These are phyloP conservation scores for Nineta flava DNA, from an alignment of 2,888 invertebrate species.

Conservation along the genomic window DNA sequence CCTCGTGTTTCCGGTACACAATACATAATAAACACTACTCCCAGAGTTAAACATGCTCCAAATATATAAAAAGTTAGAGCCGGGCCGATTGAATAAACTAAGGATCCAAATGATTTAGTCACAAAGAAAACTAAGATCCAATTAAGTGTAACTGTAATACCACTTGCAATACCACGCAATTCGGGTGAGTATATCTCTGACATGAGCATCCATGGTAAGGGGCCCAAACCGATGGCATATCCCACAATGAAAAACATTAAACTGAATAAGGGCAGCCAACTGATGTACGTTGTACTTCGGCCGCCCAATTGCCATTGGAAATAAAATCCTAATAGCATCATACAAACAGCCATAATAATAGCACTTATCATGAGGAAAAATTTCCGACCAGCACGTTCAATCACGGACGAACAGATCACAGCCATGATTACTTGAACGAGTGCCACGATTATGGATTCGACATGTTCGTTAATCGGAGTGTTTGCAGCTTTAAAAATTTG, in stretches of 20 bases:
- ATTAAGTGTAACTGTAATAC: constrained; percentile 57
- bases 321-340: constrained; percentile 53
- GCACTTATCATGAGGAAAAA: constrained; percentile 63
- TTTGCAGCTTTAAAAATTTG: constrained; percentile 61
- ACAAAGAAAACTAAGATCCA: constrained; percentile 62
- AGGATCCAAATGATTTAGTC: constrained; percentile 47
- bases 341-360: constrained; percentile 49
- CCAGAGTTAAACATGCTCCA: constrained; percentile 44
- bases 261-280: constrained; percentile 53
- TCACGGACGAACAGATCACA: constrained; percentile 46
- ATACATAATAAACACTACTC: constrained; percentile 48
- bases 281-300: constrained; percentile 35
- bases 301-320: constrained; percentile 45
- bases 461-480: constrained; percentile 41
- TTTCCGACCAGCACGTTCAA: constrained; percentile 68
- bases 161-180: constrained; percentile 54
- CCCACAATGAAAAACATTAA: constrained; percentile 49
- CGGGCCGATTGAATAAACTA: constrained; percentile 39
- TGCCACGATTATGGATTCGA: constrained; percentile 65
- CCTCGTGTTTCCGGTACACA: constrained; percentile 72
- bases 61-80: constrained; percentile 65
- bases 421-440: constrained; percentile 66
- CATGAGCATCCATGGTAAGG: constrained; percentile 71
- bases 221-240: constrained; percentile 59
- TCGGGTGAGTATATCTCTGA: constrained; percentile 60